Base-by-base conservation (phyloP, 1,140 invertebrate genomes). In the Penaeus vannamei region DNA sequence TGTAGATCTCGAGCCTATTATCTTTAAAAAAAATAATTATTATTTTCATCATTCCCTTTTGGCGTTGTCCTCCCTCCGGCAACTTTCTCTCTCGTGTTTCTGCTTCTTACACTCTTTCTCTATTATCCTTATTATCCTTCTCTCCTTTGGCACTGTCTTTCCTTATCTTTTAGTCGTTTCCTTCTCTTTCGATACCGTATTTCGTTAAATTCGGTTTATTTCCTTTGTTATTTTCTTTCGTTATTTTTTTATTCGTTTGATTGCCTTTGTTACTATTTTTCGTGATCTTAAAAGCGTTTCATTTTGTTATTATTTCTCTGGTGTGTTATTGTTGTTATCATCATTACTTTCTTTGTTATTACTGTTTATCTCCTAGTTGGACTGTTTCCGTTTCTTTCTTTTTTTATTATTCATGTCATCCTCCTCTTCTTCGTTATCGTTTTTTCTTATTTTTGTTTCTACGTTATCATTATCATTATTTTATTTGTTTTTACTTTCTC, bases 21-120 rank as follows among this genome's bases (percentile, higher is more conserved):
- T 77, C 46, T 32, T 22, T 26, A 22, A 42, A 19, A 23, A 4
- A 32, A 32, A 22, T 32, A 26, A 20, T 76, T 5, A 14, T 76
- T 76, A 1, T 26, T 72, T 8, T 22, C n/a, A 76, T 36, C 76
- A 29, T 79, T 32, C 59, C 77, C 59, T 5, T 42, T 32, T 36
- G 22, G 42, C 77, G 46, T 36, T 80, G 42, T 80, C 36, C 60
- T 59, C 26, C 2, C 60, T 59, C 42, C 77, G n/a, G 42, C 22
- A 32, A 42, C 76, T 77, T 46, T 77, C 76, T 77, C 76, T 77
- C 76, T 77, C 32, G 32, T 77, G 23, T 32, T 26, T 77, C 72
- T n/a, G 29, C 42, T 42, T 77, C 26, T 26, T 77, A 20, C 26
- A 29, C 10, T 7, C 10, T 1, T 77, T 77, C 42, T 46, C 10